Conservation (phyloP, 2,797 vertebrate species). For the Gobio occitaniae region DNA sequence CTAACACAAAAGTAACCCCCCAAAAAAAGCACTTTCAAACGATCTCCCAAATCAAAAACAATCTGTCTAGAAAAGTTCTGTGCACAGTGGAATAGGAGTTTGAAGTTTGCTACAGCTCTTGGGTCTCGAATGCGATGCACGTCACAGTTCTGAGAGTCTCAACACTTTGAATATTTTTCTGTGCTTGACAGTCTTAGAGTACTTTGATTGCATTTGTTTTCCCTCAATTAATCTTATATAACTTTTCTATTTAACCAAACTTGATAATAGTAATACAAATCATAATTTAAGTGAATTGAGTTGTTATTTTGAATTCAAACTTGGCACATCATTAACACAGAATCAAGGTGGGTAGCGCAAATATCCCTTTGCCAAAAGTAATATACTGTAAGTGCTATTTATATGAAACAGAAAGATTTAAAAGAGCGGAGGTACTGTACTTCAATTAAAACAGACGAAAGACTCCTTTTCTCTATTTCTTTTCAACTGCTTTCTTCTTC, state of each 20-base stretch:
- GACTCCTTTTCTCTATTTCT: neutral
- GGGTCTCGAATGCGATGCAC: slow-evolving; percentile 47
- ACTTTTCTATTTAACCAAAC: slow-evolving; percentile 35
- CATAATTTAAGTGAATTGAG: slow-evolving; percentile 27
- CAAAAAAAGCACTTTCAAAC: slow-evolving; percentile 55
- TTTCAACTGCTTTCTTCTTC: neutral
- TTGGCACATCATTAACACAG: slow-evolving; percentile 77
- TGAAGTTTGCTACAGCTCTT: slow-evolving; percentile 61
- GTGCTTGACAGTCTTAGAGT: slow-evolving; percentile 52
- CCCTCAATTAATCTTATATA: slow-evolving; percentile 20
- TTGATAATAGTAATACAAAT: slow-evolving; percentile 44
- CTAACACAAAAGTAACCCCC: slow-evolving; percentile 21
- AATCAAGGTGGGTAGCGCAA: slow-evolving; percentile 62
- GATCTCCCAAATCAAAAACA: slow-evolving; percentile 43
- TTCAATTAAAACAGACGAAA: slow-evolving; percentile 16
- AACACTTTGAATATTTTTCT: slow-evolving; percentile 48
- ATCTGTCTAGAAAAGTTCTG: slow-evolving; percentile 59
- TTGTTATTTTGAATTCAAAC: slow-evolving; percentile 52
- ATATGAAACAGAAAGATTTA: slow-evolving; percentile 45
- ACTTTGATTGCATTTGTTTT: slow-evolving; percentile 48
- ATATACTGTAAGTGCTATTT: slow-evolving; percentile 45
- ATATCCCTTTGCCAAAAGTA: slow-evolving; percentile 37
- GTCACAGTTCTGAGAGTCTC: slow-evolving; percentile 49
- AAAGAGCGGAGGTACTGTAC: slow-evolving; percentile 33
- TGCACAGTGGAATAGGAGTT: slow-evolving; percentile 63